Base-by-base conservation (phyloP, 92 coral and sea anemone genomes). In the Pocillopora meandrina region DNA sequence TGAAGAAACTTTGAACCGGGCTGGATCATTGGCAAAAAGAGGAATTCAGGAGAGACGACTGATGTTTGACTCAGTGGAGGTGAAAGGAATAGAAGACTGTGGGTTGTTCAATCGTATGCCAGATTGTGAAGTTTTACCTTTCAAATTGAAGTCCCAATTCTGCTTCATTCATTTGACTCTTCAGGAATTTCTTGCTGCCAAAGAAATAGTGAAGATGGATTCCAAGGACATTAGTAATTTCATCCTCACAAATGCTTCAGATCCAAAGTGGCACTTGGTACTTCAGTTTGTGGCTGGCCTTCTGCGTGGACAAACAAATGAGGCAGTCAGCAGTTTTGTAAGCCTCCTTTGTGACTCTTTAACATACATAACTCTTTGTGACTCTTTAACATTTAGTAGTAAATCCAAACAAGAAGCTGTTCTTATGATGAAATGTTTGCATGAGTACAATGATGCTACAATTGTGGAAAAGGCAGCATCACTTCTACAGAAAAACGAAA, bases 221-320 rank as follows among this genome's bases (percentile, higher is more conserved):
- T 69, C 81, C 56, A 9, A 3, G 1, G 31, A 77, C 23, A 55
- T 77, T 21, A 31, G 74, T 56, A 60, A 58, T 35, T 65, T 88
- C 21, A 65, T 58, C 18, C 19, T 21, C 35, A 62, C 67, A 56
- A 56, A 83, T 62, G 56, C 66, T 12, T 19, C 49, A 60, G 81
- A 83, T 33, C 73, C 84, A 14, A 83, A 88, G 35, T 88, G 91
- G 91, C 64, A 88, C 8, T n/a, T 88, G 64, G 91, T 84, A 36
- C 76, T 88, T 14, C 91, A 88, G 88, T 88, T 88, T 84, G 74
- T 84, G 10, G 91, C 91, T 17, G 91, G 91, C 42, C 35, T 88
- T 59, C 71, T 83, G 9, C 64, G 71, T 57, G 84, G 63, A 59
- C 21, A 72, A 31, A 59, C 72, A 71, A 15, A 11, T 1, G 74